Evolutionary conservation across 2,888 invertebrate genomes (phyloP).

Genomic region (Leptinotarsa tumamoca): DNA sequence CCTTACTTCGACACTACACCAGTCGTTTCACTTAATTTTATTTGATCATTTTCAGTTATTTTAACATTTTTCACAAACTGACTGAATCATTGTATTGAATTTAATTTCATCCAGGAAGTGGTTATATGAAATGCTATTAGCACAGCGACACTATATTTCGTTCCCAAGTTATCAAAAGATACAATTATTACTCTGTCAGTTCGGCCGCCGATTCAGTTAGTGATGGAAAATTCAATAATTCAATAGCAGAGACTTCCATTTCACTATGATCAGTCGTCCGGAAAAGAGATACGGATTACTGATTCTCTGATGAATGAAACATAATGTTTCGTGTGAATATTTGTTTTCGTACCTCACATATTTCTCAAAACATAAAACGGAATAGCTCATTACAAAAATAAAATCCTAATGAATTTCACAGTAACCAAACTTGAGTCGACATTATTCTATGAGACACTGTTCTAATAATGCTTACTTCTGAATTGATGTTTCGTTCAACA

Average conservation of each 20-base stretch:
- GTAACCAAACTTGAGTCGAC: too few species aligned
- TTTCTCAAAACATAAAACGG: too few species aligned
- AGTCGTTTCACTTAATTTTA: too few species aligned
- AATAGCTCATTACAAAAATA: too few species aligned
- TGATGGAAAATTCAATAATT: conserved; percentile 17
- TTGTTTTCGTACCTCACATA: not conserved
- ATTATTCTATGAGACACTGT: too few species aligned
- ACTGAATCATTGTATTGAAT: conserved; percentile 26
- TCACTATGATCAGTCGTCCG: not conserved
- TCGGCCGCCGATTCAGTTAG: not conserved
- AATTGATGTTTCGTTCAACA: too few species aligned
- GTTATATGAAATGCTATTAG: conserved; percentile 23
- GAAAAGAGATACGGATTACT: not conserved
- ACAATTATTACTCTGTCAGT: conserved; percentile 16
- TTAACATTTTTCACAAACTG: conserved; percentile 27
- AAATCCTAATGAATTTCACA: too few species aligned
- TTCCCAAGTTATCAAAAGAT: conserved; percentile 5
- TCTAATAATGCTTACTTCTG: too few species aligned
- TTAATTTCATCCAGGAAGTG: conserved; percentile 23
- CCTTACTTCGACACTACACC: too few species aligned
- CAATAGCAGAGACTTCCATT: not conserved
- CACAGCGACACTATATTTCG: not conserved
- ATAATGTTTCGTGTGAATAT: not conserved
- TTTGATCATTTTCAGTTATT: not conserved
- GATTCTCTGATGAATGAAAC: not conserved